Percentiles rank a stretch among this genome's conserved stretches.
Conservation (phyloP, 2,888 invertebrate species). For the Rugalucina vietnamica region DNA sequence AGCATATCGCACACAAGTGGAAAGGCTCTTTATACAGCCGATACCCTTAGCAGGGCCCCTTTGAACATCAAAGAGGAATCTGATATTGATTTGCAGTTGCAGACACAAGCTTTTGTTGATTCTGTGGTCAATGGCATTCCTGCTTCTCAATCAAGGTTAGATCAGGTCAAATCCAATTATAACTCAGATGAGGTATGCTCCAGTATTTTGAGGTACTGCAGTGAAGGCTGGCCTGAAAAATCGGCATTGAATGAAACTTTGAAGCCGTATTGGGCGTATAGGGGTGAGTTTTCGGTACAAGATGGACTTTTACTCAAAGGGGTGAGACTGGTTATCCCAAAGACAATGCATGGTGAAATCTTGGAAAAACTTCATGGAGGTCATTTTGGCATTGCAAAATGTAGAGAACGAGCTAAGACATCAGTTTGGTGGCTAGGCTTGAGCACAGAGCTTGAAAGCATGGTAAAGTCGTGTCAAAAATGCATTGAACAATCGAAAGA, state of each 20-base stretch:
- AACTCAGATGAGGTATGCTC: neutral
- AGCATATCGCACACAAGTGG: too few relatives aligned
- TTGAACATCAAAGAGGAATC: neutral
- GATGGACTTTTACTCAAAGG: conserved; percentile 39
- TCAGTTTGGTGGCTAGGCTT: conserved; percentile 63
- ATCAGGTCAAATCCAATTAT: neutral
- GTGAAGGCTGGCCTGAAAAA: conserved; percentile 24
- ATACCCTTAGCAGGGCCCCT: neutral
- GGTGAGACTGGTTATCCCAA: conserved; percentile 45
- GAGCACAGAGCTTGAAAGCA: conserved; percentile 32
- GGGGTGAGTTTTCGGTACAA: conserved; percentile 39
- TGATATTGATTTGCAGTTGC: neutral
- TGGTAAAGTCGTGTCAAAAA: conserved; percentile 52
- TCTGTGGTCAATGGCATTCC: conserved; percentile 19
- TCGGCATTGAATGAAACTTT: neutral
- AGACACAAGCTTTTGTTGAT: neutral
- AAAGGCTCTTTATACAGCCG: neutral
- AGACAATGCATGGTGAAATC: conserved; percentile 36
- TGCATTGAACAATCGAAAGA: conserved; percentile 46
- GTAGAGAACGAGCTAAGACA: conserved; percentile 57
- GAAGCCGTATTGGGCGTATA: conserved; percentile 42
- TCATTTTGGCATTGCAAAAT: conserved; percentile 61
- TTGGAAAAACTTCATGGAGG: conserved; percentile 57
- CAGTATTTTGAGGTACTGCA: neutral
- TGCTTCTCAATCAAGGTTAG: conserved; percentile 13